Evolutionary conservation across 2,113 vertebrate genomes (phyloP).

Genomic region (Prunella himalayana): DNA sequence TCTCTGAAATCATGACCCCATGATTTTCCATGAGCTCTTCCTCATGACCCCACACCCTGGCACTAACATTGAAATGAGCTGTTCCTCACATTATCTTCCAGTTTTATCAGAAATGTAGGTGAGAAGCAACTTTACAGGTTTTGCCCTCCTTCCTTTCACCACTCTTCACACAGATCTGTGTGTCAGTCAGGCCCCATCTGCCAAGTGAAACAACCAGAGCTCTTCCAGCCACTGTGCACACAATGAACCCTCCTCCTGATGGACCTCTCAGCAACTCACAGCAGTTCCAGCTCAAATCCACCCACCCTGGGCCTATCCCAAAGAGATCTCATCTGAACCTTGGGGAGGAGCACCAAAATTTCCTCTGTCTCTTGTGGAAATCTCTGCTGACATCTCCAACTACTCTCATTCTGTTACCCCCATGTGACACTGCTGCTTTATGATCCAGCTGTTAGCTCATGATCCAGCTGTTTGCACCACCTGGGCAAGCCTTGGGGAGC

Average conservation of each 20-base stretch:
- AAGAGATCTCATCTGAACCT: not conserved
- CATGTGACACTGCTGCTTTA: accelerated
- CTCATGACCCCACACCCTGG: accelerated
- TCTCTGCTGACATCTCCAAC: not conserved
- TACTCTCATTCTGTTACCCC: not conserved
- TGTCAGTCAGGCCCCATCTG: not conserved
- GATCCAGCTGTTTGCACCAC: not conserved
- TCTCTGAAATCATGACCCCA: too few species aligned
- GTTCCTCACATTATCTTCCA: not conserved
- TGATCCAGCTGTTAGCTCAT: not conserved
- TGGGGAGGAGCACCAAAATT: not conserved
- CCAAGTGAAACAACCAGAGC: not conserved
- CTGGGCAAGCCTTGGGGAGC: not conserved
- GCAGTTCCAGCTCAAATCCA: not conserved
- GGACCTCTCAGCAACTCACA: not conserved
- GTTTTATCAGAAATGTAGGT: not conserved
- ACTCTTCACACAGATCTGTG: not conserved
- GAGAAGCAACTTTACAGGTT: not conserved
- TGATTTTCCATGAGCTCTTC: too few species aligned
- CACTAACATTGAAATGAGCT: not conserved
- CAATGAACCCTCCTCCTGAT: not conserved
- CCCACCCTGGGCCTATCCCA: not conserved
- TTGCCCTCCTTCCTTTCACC: not conserved
- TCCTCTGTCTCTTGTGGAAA: not conserved
- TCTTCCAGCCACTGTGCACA: not conserved